phyloP scores from a whole-genome alignment of 2,888 invertebrate species.

The Malacosoma neustria region DNA sequence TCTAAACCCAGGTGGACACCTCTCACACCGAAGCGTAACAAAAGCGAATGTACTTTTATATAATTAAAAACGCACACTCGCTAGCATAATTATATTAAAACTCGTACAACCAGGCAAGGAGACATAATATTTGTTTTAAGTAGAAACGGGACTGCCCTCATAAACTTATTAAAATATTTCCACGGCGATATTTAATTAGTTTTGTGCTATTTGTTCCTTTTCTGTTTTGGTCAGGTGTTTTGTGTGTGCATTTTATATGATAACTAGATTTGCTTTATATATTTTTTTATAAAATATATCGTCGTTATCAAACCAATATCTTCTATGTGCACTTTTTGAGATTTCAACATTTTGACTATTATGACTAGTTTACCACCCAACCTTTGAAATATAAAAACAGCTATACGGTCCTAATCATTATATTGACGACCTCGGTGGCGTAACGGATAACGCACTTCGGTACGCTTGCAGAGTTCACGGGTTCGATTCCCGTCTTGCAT shows the following conservation, averaged over 20 bases:
- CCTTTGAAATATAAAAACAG: too few species aligned
- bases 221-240: conserved; percentile 1
- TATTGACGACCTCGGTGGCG: too few species aligned
- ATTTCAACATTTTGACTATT: too few species aligned
- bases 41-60: conserved; percentile 47
- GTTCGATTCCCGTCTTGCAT: too few species aligned
- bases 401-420: too few species aligned
- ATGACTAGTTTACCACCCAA: too few species aligned
- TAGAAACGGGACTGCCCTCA: conserved; percentile 42
- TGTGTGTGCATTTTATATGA: conserved; percentile 1
- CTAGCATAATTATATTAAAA: conserved; percentile 70
- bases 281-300: not conserved
- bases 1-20: not conserved
- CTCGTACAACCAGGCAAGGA: conserved; percentile 26
- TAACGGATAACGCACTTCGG: too few species aligned
- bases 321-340: too few species aligned
- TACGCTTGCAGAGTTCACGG: too few species aligned
- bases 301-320: too few species aligned
- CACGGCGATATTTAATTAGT: conserved; percentile 66
- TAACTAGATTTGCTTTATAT: conserved; percentile 29
- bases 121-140: conserved; percentile 68
- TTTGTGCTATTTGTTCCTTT: conserved; percentile 54
- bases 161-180: conserved; percentile 74
- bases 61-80: conserved; percentile 56
- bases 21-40: conserved; percentile 6